Conservation (phyloP, 92 coral and sea anemone species). For the Siderastrea siderea region DNA sequence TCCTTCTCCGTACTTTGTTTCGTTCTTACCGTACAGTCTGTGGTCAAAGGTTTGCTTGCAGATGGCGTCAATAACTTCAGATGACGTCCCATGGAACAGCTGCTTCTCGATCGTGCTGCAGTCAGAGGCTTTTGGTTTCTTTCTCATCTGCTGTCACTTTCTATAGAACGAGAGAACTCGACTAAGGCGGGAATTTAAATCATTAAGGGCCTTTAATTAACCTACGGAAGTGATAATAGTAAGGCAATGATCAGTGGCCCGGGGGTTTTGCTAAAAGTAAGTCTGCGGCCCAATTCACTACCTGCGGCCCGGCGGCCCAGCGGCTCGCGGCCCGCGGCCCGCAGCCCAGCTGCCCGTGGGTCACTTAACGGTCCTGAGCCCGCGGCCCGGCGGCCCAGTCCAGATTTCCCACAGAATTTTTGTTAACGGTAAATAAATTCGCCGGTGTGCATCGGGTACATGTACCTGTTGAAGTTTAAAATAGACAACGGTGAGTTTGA, state of each 20-base stretch:
- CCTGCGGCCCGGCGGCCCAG: too few relatives aligned
- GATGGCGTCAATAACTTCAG: slow-evolving; percentile 73
- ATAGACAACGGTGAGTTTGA: neutral
- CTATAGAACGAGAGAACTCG: slow-evolving; percentile 33
- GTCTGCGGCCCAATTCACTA: neutral
- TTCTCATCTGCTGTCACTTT: slow-evolving; percentile 58
- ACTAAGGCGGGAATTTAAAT: too few relatives aligned
- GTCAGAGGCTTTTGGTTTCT: slow-evolving; percentile 42
- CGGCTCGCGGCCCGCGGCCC: too few relatives aligned
- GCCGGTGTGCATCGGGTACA: neutral
- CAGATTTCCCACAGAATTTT: neutral
- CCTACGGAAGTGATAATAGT: too few relatives aligned
- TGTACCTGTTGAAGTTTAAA: too few relatives aligned
- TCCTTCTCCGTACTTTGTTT: slow-evolving; percentile 85
- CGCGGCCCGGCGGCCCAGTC: neutral
- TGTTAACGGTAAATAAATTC: neutral
- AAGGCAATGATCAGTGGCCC: too few relatives aligned
- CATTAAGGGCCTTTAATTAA: too few relatives aligned
- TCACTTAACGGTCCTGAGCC: too few relatives aligned
- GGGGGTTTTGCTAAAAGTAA: slow-evolving; percentile 8
- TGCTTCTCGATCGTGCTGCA: slow-evolving; percentile 51
- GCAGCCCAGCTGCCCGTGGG: too few relatives aligned
- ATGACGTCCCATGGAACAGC: slow-evolving; percentile 84
- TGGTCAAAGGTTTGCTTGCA: slow-evolving; percentile 97
- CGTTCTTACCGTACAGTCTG: slow-evolving; percentile 92